phyloP scores from a whole-genome alignment of 2,113 vertebrate species.

The Polyodon spathula region DNA sequence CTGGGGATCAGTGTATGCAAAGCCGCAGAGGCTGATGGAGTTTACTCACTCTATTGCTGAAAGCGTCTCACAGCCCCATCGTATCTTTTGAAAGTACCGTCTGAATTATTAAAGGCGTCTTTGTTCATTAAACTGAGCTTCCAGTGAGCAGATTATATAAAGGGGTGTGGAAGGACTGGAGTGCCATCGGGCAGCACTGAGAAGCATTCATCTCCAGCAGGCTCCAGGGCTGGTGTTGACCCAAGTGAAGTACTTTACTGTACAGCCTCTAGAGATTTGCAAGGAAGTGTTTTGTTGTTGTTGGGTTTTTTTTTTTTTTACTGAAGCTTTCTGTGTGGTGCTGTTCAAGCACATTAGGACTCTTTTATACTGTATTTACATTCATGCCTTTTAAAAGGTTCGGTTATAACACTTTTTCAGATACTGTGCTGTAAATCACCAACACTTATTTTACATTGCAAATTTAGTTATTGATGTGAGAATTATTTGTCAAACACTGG shows the following conservation, averaged over 20 bases:
- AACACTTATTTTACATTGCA: too few species aligned
- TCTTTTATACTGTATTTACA: too few species aligned
- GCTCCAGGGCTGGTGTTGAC: neutral
- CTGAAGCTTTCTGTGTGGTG: too few species aligned
- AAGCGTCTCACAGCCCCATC: slow-evolving; percentile 58
- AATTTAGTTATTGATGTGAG: too few species aligned
- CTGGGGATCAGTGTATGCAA: slow-evolving; percentile 45
- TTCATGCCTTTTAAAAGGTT: too few species aligned
- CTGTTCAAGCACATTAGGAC: too few species aligned
- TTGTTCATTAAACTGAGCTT: slow-evolving; percentile 59
- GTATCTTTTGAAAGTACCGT: slow-evolving; percentile 46
- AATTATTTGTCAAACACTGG: too few species aligned
- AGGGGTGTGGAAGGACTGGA: slow-evolving; percentile 10
- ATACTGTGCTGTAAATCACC: too few species aligned
- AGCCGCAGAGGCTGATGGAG: slow-evolving; percentile 42
- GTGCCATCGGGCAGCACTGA: neutral
- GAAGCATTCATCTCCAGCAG: slow-evolving; percentile 4
- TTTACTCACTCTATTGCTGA: slow-evolving; percentile 43
- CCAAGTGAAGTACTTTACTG: neutral
- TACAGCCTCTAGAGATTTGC: too few species aligned
- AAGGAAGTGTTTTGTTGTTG: too few species aligned
- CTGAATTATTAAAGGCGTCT: slow-evolving; percentile 54
- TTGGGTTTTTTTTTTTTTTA: too few species aligned
- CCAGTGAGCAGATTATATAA: slow-evolving; percentile 47
- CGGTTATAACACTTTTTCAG: too few species aligned